phyloP scores from a whole-genome alignment of 2,797 vertebrate genomes.

The Silurus lanzhouensis region DNA sequence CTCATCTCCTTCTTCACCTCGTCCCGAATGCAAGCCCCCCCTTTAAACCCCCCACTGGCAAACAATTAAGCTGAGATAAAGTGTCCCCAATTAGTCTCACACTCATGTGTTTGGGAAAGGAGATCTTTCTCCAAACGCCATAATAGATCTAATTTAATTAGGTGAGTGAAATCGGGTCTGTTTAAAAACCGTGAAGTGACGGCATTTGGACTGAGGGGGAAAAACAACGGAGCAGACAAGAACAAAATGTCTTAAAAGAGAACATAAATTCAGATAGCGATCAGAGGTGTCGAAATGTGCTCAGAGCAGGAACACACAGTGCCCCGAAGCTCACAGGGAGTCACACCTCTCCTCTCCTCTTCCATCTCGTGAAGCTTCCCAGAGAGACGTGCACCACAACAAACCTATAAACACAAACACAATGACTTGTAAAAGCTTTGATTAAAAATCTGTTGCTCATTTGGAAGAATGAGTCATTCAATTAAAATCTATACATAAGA shows the following conservation, averaged over 20 bases:
- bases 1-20: neutral
- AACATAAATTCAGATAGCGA: conserved; percentile 19
- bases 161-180: neutral
- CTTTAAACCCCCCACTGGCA: neutral
- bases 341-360: neutral
- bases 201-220: neutral
- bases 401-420: neutral
- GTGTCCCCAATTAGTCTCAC: too few species aligned
- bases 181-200: neutral
- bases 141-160: conserved; percentile 8
- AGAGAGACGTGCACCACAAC: neutral
- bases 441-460: neutral
- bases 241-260: conserved; percentile 10
- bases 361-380: neutral
- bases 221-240: conserved; percentile 13
- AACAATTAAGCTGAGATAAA: neutral
- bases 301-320: neutral
- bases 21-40: neutral
- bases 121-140: neutral
- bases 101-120: neutral
- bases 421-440: neutral
- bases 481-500: neutral
- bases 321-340: neutral
- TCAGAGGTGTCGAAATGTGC: neutral
- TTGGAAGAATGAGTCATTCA: neutral